phyloP scores from a whole-genome alignment of 2,888 invertebrate species.

The Lepidocyrtinus sp. region DNA sequence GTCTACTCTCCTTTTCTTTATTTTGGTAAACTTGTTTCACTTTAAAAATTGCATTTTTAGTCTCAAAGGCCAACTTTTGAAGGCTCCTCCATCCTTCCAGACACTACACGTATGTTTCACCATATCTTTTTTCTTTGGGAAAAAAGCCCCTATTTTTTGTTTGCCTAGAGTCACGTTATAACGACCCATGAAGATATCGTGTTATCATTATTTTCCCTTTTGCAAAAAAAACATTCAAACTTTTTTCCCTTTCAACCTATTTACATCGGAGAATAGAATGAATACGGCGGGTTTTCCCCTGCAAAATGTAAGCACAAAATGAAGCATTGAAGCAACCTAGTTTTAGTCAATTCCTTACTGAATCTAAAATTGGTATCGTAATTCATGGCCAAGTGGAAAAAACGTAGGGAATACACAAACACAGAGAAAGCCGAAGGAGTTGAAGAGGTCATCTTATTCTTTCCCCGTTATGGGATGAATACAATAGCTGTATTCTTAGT shows the following conservation, averaged over 20 bases:
- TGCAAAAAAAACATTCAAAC: not conserved
- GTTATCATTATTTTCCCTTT: conserved; percentile 1
- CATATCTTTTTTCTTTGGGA: not conserved
- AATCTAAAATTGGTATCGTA: conserved; percentile 10
- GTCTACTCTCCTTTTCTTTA: conserved; percentile 13
- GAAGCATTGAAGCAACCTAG: not conserved
- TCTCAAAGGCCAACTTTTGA: conserved; percentile 58
- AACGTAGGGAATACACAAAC: not conserved
- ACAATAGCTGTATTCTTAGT: too few relatives aligned
- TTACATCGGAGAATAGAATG: not conserved
- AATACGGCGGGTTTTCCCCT: too few relatives aligned
- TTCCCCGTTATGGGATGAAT: conserved; percentile 5
- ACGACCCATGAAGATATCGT: conserved; percentile 33
- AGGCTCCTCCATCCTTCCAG: conserved; percentile 20
- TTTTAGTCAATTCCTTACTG: not conserved
- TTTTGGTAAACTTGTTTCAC: conserved; percentile 13
- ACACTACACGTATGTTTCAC: not conserved
- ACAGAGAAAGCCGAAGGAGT: not conserved
- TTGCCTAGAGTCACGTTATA: conserved; percentile 53
- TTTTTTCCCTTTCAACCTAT: not conserved
- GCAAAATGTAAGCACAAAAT: too few relatives aligned
- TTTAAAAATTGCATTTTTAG: conserved; percentile 52
- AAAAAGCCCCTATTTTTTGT: conserved; percentile 26
- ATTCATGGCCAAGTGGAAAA: conserved; percentile 11
- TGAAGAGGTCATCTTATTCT: conserved; percentile 1